phyloP scores from a whole-genome alignment of 2,113 vertebrate species.

The Heterochromis multidens region DNA sequence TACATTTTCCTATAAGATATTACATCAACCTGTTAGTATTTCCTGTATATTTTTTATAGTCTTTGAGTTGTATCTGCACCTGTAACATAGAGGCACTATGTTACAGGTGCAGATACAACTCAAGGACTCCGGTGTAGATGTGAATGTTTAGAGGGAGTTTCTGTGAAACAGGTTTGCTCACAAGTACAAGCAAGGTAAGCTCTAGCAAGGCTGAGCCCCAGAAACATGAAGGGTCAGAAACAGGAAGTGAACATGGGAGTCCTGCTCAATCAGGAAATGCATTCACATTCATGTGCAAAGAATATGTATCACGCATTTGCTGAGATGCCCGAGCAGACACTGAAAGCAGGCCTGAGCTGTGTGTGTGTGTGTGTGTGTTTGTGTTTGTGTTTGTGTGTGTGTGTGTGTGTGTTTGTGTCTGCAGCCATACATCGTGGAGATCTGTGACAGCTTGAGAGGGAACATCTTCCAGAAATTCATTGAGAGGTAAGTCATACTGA shows the following conservation, averaged over 20 bases:
- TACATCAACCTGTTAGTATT: not conserved
- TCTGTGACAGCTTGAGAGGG: slow-evolving; percentile 93
- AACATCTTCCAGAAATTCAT: slow-evolving; percentile 95
- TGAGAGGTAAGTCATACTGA: slow-evolving; percentile 83
- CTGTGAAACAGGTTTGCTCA: not conserved
- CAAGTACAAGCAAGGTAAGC: not conserved
- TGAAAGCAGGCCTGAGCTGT: not conserved
- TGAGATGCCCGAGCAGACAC: not conserved
- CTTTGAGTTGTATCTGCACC: not conserved
- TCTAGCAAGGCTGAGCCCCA: not conserved
- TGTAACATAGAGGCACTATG: not conserved
- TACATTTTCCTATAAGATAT: not conserved
- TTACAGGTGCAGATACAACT: not conserved
- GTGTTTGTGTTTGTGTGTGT: not conserved
- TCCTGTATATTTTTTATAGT: not conserved
- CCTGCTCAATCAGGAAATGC: not conserved
- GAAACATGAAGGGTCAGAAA: not conserved
- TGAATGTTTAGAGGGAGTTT: not conserved
- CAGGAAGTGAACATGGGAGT: not conserved
- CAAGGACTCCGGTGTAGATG: not conserved
- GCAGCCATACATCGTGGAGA: slow-evolving; percentile 93
- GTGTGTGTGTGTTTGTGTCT: not conserved
- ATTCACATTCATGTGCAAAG: not conserved
- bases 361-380: not conserved
- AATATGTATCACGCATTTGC: not conserved